Evolutionary conservation across 2,113 vertebrate genomes (phyloP).

Genomic region (Ia io): DNA sequence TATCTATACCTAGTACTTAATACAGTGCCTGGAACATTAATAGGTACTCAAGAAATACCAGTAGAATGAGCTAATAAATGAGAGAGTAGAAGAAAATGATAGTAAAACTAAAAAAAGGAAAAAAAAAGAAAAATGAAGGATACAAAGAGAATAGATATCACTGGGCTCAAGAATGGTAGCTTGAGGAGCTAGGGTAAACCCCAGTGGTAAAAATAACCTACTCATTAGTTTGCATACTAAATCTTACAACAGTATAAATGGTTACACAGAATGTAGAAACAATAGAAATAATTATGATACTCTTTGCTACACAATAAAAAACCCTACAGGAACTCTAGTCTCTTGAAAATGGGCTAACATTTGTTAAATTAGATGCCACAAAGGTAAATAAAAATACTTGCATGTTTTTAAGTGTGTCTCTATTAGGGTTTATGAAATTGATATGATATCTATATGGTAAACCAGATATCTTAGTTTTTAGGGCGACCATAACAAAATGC

Average conservation of each 20-base stretch:
- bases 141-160: background rate
- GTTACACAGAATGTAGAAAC: background rate
- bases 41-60: background rate
- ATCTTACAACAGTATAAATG: background rate
- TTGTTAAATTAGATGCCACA: background rate
- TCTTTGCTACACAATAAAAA: background rate
- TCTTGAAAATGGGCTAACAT: background rate
- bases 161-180: background rate
- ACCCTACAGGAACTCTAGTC: background rate
- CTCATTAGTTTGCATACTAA: background rate
- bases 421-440: background rate
- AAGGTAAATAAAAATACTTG: background rate
- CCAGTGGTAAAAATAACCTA: background rate
- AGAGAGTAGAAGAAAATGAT: background rate
- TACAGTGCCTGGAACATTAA: background rate
- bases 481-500: background rate
- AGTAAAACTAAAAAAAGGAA: background rate
- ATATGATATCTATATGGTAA: background rate
- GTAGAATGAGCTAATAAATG: background rate
- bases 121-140: no score
- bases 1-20: background rate
- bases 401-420: background rate
- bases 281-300: background rate
- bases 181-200: background rate
- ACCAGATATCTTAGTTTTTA: background rate